Percentiles rank a stretch among this genome's conserved stretches.
Conservation (phyloP, 30 jellyfish, hydroid and myxozoan genomes). For the Mastigias papua region DNA sequence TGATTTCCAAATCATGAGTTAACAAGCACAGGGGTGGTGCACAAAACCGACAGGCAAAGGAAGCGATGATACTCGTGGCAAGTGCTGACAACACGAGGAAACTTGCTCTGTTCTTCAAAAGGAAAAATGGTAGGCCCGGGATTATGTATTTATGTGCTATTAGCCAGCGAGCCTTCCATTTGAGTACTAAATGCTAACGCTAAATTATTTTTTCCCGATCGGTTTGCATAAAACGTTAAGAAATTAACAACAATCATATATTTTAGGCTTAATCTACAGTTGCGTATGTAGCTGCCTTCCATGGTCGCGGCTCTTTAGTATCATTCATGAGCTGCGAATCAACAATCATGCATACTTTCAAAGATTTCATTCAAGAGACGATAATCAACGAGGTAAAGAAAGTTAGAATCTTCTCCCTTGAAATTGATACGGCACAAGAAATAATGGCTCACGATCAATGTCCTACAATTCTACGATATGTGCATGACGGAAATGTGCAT, state of each 20-base stretch:
- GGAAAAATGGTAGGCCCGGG: background rate
- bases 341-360: conserved; percentile 4
- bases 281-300: background rate
- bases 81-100: background rate
- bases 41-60: background rate
- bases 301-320: conserved; percentile 20
- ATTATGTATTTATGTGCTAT: background rate
- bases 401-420: background rate
- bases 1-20: background rate
- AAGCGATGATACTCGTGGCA: background rate
- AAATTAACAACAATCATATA: background rate
- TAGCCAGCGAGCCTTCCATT: background rate
- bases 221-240: background rate
- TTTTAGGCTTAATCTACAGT: background rate
- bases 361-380: conserved; percentile 9
- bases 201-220: background rate
- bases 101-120: background rate
- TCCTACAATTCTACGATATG: conserved; percentile 14
- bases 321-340: conserved; percentile 11
- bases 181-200: background rate
- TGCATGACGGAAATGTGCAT: too few relatives aligned
- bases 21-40: background rate
- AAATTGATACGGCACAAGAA: too few relatives aligned
- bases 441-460: background rate
- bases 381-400: conserved; percentile 14